These are phyloP conservation scores for Conger conger DNA, from an alignment of 2,113 vertebrate species.

Conservation along the genomic window DNA sequence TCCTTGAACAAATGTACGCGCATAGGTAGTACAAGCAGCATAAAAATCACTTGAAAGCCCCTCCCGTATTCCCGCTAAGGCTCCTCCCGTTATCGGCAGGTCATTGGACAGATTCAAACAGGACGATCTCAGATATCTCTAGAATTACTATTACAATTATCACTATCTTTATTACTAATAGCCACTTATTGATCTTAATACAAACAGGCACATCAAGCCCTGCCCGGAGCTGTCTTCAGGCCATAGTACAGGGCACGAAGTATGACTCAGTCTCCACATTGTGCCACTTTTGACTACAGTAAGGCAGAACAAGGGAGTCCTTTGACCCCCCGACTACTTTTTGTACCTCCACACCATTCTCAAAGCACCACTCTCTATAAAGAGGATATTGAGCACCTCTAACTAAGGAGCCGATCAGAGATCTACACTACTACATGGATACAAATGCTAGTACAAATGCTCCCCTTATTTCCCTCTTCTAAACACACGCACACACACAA, in stretches of 20 bases:
- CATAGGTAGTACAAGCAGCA: constrained; percentile 37
- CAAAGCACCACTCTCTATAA: neutral
- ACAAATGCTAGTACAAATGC: neutral
- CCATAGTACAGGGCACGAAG: neutral
- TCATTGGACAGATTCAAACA: constrained; percentile 15
- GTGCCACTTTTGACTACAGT: neutral
- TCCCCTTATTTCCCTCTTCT: neutral
- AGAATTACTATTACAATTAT: neutral
- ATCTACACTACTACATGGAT: neutral
- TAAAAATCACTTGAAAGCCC: constrained; percentile 1
- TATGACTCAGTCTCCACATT: neutral
- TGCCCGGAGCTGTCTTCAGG: neutral
- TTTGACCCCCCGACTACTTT: neutral
- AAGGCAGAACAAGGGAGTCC: neutral
- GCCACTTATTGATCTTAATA: constrained; percentile 22
- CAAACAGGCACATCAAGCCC: neutral
- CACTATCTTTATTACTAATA: constrained; percentile 16
- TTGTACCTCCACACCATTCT: neutral
- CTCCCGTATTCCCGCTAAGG: neutral
- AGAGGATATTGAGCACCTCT: neutral
- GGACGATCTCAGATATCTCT: neutral
- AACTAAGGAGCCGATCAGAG: neutral
- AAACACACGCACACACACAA: neutral
- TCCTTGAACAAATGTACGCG: constrained; percentile 23
- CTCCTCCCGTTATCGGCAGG: constrained; percentile 17